Conservation (phyloP, 2,113 vertebrate species). For the Urocolius indicus region DNA sequence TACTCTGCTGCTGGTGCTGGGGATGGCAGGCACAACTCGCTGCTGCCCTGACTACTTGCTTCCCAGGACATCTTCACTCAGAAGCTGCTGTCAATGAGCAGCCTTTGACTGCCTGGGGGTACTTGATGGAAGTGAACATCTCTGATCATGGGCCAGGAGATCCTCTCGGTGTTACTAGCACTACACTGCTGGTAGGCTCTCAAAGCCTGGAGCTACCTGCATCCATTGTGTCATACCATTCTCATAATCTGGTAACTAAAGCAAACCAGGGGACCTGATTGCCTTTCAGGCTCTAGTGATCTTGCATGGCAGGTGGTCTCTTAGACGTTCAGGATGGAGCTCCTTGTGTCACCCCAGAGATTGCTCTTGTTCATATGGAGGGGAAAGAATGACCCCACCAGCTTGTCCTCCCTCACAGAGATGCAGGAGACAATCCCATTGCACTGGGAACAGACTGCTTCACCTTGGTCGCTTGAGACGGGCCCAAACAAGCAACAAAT, state of each 20-base stretch:
- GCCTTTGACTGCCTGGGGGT: background rate
- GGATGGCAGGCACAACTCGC: background rate
- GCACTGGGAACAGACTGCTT: background rate
- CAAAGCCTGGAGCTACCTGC: background rate
- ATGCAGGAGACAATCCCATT: background rate
- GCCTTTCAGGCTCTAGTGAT: background rate
- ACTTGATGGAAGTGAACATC: background rate
- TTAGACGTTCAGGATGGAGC: background rate
- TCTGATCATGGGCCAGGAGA: background rate
- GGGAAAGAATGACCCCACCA: background rate
- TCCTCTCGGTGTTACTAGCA: background rate
- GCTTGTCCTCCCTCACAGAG: background rate
- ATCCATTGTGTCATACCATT: background rate
- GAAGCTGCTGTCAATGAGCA: background rate
- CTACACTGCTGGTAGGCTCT: background rate
- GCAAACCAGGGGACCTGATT: background rate
- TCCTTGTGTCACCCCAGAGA: background rate
- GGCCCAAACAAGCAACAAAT: background rate
- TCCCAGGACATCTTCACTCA: background rate
- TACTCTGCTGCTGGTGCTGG: rapidly evolving
- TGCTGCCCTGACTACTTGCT: rapidly evolving
- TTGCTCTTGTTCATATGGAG: background rate
- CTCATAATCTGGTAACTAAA: background rate
- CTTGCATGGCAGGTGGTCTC: background rate
- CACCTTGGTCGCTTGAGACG: background rate